Evolutionary conservation across 2,888 invertebrate genomes (phyloP).

Genomic region (Drosophila macrothrix): DNA sequence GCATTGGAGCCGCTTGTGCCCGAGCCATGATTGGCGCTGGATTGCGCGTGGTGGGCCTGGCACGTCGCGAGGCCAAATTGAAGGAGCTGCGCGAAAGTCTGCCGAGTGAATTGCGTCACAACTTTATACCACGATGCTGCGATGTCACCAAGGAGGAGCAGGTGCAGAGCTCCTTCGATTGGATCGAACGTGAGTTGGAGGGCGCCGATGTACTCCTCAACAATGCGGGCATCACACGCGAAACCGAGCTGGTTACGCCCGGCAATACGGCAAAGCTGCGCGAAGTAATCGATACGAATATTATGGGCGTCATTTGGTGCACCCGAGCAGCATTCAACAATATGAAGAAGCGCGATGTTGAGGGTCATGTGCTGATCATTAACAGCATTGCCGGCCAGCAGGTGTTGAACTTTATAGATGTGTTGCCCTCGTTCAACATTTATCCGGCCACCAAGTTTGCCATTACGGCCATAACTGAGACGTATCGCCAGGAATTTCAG

Average conservation of each 20-base stretch:
- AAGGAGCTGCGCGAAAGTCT: constrained; percentile 75
- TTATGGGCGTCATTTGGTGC: constrained; percentile 86
- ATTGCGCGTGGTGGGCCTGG: constrained; percentile 87
- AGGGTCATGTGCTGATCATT: constrained; percentile 86
- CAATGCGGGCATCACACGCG: constrained; percentile 86
- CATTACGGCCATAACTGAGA: constrained; percentile 84
- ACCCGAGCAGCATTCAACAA: constrained; percentile 86
- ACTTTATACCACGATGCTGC: constrained; percentile 85
- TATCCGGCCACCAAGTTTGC: constrained; percentile 85
- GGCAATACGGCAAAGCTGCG: constrained; percentile 82
- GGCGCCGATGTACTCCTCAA: constrained; percentile 87
- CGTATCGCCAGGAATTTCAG: constrained; percentile 84
- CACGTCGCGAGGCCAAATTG: constrained; percentile 85
- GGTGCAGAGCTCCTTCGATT: constrained; percentile 86
- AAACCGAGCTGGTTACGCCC: constrained; percentile 78
- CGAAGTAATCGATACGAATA: constrained; percentile 86
- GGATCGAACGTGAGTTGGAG: constrained; percentile 86
- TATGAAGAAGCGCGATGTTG: constrained; percentile 85
- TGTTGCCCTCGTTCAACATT: constrained; percentile 84
- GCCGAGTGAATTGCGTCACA: constrained; percentile 70
- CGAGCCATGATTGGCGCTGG: constrained; percentile 86
- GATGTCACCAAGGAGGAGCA: constrained; percentile 87
- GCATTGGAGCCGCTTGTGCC: constrained; percentile 87
- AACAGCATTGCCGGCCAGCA: constrained; percentile 85
- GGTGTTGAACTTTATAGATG: constrained; percentile 82